phyloP scores from a whole-genome alignment of 2,888 invertebrate genomes.

The Cyaniris semiargus region DNA sequence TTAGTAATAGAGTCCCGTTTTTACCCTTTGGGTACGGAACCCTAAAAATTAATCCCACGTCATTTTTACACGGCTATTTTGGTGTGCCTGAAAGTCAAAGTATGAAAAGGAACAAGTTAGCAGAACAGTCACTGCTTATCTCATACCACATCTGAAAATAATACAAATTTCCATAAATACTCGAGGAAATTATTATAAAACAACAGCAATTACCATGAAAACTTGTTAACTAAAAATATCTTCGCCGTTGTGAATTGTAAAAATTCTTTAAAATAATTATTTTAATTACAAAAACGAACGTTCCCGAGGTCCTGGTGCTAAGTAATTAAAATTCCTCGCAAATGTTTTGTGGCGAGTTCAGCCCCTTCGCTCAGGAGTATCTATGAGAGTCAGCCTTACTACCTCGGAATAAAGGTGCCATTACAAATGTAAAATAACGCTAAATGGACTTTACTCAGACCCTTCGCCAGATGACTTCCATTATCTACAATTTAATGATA shows the following conservation, averaged over 20 bases:
- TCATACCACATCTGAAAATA: no score
- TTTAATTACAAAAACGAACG: slow-evolving; percentile 8
- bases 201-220: not conserved
- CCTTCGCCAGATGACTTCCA: slow-evolving; percentile 40
- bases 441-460: not conserved
- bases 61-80: no score
- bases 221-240: not conserved
- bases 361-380: not conserved
- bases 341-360: slow-evolving; percentile 33
- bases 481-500: slow-evolving; percentile 34
- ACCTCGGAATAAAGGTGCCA: not conserved
- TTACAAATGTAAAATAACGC: not conserved
- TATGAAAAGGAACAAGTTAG: no score
- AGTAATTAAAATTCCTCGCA: slow-evolving; percentile 37
- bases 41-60: no score
- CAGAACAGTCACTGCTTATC: no score
- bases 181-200: not conserved
- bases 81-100: no score
- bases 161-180: no score
- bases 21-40: no score
- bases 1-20: no score
- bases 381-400: not conserved
- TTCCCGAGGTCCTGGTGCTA: slow-evolving; percentile 24
- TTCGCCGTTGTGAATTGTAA: not conserved
- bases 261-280: not conserved